Evolutionary conservation across 2,113 vertebrate species (phyloP).

Genomic region (Myocastor coypus): DNA sequence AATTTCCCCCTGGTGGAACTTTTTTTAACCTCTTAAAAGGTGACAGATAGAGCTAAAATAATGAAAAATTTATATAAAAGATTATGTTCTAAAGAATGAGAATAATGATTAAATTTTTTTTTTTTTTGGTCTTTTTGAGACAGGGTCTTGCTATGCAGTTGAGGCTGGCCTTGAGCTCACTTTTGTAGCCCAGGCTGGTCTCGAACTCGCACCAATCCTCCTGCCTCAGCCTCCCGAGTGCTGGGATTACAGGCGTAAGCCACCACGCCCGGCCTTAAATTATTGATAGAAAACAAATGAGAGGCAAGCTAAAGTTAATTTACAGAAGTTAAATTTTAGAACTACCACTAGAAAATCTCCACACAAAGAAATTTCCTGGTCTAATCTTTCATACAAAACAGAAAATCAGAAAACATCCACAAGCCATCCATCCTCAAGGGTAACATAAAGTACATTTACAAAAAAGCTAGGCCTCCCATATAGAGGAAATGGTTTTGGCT

Average conservation of each 20-base stretch:
- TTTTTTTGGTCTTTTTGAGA: too few relatives aligned
- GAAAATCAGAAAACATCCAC: slow-evolving; percentile 44
- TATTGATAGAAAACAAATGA: slow-evolving; percentile 56
- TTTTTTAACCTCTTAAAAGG: slow-evolving; percentile 48
- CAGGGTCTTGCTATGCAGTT: too few relatives aligned
- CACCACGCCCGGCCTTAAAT: too few relatives aligned
- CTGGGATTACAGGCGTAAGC: too few relatives aligned
- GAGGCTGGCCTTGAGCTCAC: too few relatives aligned
- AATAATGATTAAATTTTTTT: slow-evolving; percentile 41
- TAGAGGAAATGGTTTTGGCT: slow-evolving; percentile 8
- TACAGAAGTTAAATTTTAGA: slow-evolving; percentile 35
- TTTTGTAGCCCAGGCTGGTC: too few relatives aligned
- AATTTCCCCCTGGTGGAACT: background rate
- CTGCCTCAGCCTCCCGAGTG: too few relatives aligned
- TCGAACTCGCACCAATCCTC: too few relatives aligned
- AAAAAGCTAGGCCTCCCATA: slow-evolving; percentile 54
- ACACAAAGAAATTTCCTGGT: slow-evolving; percentile 22
- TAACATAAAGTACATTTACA: slow-evolving; percentile 31
- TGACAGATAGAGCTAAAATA: slow-evolving; percentile 31
- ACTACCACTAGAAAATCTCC: slow-evolving; percentile 16
- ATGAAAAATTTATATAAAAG: slow-evolving; percentile 53
- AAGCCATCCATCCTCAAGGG: slow-evolving; percentile 40
- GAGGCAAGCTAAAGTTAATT: slow-evolving; percentile 51
- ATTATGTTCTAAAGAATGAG: slow-evolving; percentile 46
- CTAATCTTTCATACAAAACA: slow-evolving; percentile 45